These are phyloP conservation scores for Clarias pachynema DNA, from an alignment of 2,797 vertebrate species.

Conservation along the genomic window DNA sequence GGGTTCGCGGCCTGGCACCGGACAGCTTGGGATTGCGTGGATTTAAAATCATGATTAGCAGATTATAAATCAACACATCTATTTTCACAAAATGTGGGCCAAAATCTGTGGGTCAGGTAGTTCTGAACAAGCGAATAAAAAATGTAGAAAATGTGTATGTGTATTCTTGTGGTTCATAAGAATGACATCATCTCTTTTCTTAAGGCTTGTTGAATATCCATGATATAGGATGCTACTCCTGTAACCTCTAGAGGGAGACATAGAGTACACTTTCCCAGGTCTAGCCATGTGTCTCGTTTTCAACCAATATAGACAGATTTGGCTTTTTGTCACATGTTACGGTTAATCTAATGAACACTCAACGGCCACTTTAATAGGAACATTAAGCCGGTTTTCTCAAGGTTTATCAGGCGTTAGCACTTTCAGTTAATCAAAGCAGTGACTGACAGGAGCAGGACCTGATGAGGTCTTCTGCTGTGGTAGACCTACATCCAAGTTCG, in stretches of 20 bases:
- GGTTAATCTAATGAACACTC: neutral
- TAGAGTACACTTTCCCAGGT: neutral
- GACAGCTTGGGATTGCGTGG: neutral
- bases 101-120: neutral
- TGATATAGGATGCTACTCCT: neutral
- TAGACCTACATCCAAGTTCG: too few species aligned
- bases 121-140: neutral
- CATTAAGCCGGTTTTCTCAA: neutral
- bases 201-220: neutral
- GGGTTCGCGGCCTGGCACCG: neutral
- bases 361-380: neutral
- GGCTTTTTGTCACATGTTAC: neutral
- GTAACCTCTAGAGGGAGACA: slow-evolving; percentile 19
- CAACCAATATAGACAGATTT: neutral
- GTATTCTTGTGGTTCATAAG: neutral
- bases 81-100: neutral
- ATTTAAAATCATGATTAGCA: neutral
- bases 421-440: neutral
- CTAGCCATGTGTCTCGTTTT: neutral
- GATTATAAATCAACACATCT: neutral
- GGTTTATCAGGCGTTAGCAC: neutral
- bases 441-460: neutral
- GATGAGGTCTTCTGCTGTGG: neutral
- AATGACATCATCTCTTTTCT: neutral
- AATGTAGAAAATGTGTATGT: neutral